Percentiles rank a stretch among this genome's conserved stretches.
Evolutionary conservation across 1,140 invertebrate species (phyloP).

Genomic region (Cotesia typhae): DNA sequence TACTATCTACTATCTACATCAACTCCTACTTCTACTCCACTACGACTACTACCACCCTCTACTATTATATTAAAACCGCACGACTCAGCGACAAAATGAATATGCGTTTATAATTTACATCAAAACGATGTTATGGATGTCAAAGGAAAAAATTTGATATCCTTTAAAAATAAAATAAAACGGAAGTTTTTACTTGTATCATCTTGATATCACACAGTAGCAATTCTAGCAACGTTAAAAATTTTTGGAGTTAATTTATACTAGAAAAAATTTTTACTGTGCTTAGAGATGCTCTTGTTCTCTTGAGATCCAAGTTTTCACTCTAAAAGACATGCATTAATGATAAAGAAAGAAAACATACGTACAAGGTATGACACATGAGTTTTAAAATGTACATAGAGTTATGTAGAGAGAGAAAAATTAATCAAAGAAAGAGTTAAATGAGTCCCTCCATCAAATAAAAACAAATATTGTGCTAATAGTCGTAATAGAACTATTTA

Average conservation of each 20-base stretch:
- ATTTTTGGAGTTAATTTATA: too few species aligned
- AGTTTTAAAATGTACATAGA: slow-evolving; percentile 6
- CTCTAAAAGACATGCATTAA: neutral
- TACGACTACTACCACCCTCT: neutral
- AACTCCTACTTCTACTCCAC: too few species aligned
- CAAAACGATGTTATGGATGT: too few species aligned
- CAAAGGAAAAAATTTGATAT: too few species aligned
- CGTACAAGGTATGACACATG: slow-evolving; percentile 20
- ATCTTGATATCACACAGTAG: neutral
- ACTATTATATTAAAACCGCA: slow-evolving; percentile 6
- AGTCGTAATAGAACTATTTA: neutral
- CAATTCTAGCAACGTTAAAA: too few species aligned
- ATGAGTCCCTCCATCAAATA: slow-evolving; percentile 13
- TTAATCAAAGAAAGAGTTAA: slow-evolving; percentile 25
- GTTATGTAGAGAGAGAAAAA: slow-evolving; percentile 1
- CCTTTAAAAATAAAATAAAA: too few species aligned
- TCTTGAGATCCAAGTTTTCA: slow-evolving; percentile 13
- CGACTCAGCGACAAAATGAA: too few species aligned
- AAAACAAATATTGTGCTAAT: slow-evolving; percentile 14
- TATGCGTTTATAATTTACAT: too few species aligned
- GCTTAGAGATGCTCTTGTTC: slow-evolving; percentile 23
- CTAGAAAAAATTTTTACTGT: neutral
- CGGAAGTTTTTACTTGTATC: too few species aligned
- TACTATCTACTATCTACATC: neutral
- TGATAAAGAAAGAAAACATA: neutral